Base-by-base conservation (phyloP, 2,113 vertebrate species). In the Dicaeum eximium region DNA sequence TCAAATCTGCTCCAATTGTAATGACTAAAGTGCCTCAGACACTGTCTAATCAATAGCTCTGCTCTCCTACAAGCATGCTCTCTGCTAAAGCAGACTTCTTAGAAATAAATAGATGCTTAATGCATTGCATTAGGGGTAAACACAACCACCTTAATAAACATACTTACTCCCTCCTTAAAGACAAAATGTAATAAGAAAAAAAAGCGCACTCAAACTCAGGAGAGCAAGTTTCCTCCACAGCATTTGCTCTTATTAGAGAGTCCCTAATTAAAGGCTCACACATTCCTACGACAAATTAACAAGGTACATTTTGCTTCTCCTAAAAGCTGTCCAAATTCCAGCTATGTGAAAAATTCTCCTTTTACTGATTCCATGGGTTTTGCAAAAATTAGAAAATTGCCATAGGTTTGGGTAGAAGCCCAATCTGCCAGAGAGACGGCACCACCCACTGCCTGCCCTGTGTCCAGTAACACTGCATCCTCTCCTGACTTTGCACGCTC, bases 41-140 rank as follows among this genome's bases (percentile, higher is more conserved):
- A 42, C 56, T 72, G 13, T 21, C 81, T 77, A 86, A 95, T 93
- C 96, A 92, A 96, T 88, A 90, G 80, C 31, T 80, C 83, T 75
- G 83, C 74, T 85, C 70, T 83, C 86, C 84, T 78, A 17, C 64
- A 79, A 65, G 51, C 75, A 92, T 42, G 35, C 30, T 15, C 66
- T 80, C 48, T 35, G 16, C 89, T 81, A 70, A 64, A 84, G 82
- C 42, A 83, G 74, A 61, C 37, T 86, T 69, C 82, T 91, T 48
- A 37, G 44, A 83, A 95, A 95, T 73, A 94, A 96, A 96, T 51
- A 96, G 82, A 35, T 77, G 67, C 40, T 92, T 93, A 92, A 96
- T 93, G 73, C 54, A 64, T 62, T 79, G 71, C 92, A 86, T 89
- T 96, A 94, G 90, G 64, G 82, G 38, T 67, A 95, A 95, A 95